Base-by-base conservation (phyloP, 2,797 vertebrate species). In the Eleutherodactylus coqui region DNA sequence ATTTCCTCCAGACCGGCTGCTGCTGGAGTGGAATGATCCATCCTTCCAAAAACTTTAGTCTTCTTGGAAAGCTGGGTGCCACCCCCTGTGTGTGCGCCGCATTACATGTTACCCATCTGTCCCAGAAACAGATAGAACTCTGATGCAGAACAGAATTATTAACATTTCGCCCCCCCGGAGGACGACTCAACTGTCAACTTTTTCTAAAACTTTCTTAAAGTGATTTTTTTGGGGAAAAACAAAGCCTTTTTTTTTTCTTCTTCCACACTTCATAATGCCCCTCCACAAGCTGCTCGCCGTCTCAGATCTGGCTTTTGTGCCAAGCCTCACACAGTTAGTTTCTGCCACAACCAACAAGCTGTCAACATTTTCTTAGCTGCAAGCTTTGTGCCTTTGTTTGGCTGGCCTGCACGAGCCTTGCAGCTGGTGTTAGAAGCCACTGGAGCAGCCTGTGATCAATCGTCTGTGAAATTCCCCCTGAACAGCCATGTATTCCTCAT, bases 381-480 rank as follows among this genome's bases (percentile, higher is more conserved):
- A 90, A 93, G 92, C 93, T 91, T 92, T 90, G 93, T 92, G 90
- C 93, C 92, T 95, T 95, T 96, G 93, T 94, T 86, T 88, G 89
- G 58, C 90, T 43, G 19, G 75, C 21, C 77, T 14, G 70, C 38
- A 79, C 84, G 69, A 94, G 93, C 93, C 93, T 93, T 95, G 96
- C 96, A 96, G 95, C 96, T 96, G 96, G 96, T 94, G 94, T 92
- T 93, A 93, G 91, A 93, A 91, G 91, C 91, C 90, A 89, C 93
- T 93, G 93, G 89, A 91, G 94, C 94, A 94, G 93, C 92, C 95
- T 95, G 93, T 96, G 95, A 96, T 96, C 95, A 95, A 93, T 95
- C 93, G 94, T 94, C 93, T 95, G 94, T 94, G 91, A 95, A 96
- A 96, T 96, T 94, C 93, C 92, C 92, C 92, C 92, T 94, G 94